Conservation (phyloP, 2,113 vertebrate genomes). For the Sclerurus mexicanus region DNA sequence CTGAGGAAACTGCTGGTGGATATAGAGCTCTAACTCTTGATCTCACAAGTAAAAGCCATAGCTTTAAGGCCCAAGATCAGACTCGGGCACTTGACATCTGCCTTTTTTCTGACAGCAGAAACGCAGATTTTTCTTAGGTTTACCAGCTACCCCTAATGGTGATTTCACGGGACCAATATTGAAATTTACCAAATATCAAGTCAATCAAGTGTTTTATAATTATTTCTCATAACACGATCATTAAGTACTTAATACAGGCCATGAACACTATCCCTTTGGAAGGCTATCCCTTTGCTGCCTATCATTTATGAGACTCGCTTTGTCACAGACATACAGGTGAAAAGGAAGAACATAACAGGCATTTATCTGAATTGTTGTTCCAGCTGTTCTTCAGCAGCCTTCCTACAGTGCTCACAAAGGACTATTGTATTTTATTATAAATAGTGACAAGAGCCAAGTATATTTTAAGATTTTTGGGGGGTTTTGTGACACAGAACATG, state of each 20-base stretch:
- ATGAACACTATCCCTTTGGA: background rate
- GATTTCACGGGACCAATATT: rapidly evolving
- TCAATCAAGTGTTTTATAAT: background rate
- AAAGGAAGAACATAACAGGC: background rate
- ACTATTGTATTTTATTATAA: background rate
- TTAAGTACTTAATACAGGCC: background rate
- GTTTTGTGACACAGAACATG: background rate
- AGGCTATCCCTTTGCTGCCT: background rate
- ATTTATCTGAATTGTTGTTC: background rate
- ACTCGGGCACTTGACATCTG: background rate
- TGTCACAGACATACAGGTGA: background rate
- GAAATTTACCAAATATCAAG: background rate
- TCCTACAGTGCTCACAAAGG: background rate
- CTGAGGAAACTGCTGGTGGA: background rate
- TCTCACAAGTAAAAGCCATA: background rate
- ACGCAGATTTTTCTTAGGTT: background rate
- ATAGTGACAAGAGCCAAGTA: background rate
- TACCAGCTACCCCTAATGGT: background rate
- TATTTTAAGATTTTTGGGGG: background rate
- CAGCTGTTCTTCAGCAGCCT: background rate
- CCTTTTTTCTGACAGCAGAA: background rate
- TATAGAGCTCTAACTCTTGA: background rate
- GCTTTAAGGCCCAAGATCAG: background rate
- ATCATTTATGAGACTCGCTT: background rate
- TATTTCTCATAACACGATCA: background rate